Evolutionary conservation across 2,797 vertebrate species (phyloP).

Genomic region (Adrianichthys oophorus): DNA sequence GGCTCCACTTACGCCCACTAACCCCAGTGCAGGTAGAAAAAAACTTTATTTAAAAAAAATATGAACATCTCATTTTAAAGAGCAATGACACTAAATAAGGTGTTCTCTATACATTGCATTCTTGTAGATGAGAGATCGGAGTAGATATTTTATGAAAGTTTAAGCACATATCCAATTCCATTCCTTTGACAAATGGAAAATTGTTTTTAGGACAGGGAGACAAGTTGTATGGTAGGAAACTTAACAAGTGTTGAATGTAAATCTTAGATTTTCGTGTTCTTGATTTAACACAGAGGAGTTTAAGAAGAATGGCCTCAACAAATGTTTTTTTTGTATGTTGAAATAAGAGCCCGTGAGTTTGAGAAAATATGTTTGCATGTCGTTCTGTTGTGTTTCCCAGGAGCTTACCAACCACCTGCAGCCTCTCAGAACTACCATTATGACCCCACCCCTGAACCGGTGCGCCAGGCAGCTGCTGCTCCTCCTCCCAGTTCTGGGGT

Average conservation of each 20-base stretch:
- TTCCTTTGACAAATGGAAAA: no score
- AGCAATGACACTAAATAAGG: no score
- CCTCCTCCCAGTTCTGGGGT: conserved; percentile 73
- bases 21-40: conserved; percentile 65
- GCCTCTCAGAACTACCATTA: conserved; percentile 71
- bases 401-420: conserved; percentile 65
- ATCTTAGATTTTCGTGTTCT: conserved; percentile 34
- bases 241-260: conserved; percentile 1
- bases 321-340: neutral
- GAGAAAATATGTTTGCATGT: neutral
- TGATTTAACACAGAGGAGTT: neutral
- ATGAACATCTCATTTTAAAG: no score
- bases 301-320: no score
- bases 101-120: no score
- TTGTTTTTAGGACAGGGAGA: no score
- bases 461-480: conserved; percentile 68
- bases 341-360: neutral
- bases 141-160: no score
- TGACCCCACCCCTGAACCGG: conserved; percentile 68
- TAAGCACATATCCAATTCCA: no score
- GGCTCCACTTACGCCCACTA: conserved; percentile 49
- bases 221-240: conserved; percentile 30
- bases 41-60: no score
- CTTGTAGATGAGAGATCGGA: no score
- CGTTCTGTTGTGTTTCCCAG: conserved; percentile 15